A percentile compares a stretch with the other conserved stretches of the same genome.
phyloP scores from a whole-genome alignment of 2,113 vertebrate genomes.

The Equus quagga region DNA sequence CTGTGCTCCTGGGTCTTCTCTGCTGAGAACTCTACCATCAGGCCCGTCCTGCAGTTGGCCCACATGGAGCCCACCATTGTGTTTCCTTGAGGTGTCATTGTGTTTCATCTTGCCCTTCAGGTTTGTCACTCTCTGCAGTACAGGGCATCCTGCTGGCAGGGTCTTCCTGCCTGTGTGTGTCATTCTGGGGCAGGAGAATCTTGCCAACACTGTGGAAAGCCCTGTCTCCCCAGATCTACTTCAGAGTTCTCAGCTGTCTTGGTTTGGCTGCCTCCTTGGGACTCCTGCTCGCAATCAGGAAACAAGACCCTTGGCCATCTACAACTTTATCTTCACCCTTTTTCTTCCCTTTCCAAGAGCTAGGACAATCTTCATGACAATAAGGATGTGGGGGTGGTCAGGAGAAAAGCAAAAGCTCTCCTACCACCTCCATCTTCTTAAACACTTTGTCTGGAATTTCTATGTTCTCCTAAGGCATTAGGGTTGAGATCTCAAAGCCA shows the following conservation, averaged over 20 bases:
- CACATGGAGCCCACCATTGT: rapidly evolving
- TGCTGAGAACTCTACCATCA: rapidly evolving
- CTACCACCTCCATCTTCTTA: not conserved
- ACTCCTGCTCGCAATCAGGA: not conserved
- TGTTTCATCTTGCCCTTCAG: rapidly evolving
- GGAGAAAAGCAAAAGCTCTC: not conserved
- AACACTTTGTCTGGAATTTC: not conserved
- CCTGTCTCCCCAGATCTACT: rapidly evolving
- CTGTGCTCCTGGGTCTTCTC: rapidly evolving
- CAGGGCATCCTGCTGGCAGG: rapidly evolving
- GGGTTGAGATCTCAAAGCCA: no score
- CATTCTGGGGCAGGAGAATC: rapidly evolving
- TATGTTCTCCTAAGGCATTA: not conserved
- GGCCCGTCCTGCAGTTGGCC: rapidly evolving
- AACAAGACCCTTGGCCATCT: rapidly evolving
- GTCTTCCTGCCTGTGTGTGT: not conserved
- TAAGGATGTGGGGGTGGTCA: no score
- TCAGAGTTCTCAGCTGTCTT: rapidly evolving
- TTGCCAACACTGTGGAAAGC: not conserved
- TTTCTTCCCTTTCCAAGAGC: not conserved
- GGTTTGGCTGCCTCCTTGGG: not conserved
- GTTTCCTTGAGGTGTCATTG: not conserved
- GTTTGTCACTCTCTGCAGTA: rapidly evolving
- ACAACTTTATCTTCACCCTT: rapidly evolving
- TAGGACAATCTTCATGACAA: not conserved